Conservation (phyloP, 2,797 vertebrate species). For the Adelosebastes latens region DNA sequence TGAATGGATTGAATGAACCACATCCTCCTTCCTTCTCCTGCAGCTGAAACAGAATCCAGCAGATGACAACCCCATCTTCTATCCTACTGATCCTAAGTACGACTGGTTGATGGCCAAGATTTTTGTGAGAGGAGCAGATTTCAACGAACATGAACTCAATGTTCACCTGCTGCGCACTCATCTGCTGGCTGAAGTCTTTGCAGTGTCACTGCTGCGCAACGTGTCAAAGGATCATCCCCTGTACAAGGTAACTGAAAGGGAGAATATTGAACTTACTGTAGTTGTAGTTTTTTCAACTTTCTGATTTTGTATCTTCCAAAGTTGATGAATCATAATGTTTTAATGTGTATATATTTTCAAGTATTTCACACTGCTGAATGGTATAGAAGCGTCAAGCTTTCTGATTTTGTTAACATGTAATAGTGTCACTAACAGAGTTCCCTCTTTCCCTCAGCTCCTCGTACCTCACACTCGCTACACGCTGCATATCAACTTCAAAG, state of each 20-base stretch:
- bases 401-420: no score
- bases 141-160: constrained; percentile 61
- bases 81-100: constrained; percentile 58
- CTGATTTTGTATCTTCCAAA: background rate
- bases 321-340: background rate
- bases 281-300: background rate
- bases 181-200: constrained; percentile 81
- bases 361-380: background rate
- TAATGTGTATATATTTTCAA: background rate
- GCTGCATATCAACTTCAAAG: constrained; percentile 70
- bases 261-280: background rate
- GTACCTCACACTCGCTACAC: constrained; percentile 73
- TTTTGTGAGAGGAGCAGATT: constrained; percentile 74
- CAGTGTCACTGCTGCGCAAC: constrained; percentile 78
- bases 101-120: constrained; percentile 76
- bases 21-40: background rate
- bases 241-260: constrained; percentile 62
- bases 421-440: background rate
- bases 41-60: constrained; percentile 76
- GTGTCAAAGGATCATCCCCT: constrained; percentile 74
- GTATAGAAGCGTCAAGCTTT: no score
- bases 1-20: background rate
- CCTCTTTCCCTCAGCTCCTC: constrained; percentile 57
- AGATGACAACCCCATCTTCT: constrained; percentile 70
- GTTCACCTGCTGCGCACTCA: constrained; percentile 80